These are phyloP conservation scores for Ridgeia piscesae DNA, from an alignment of 1,140 invertebrate species.

Conservation along the genomic window DNA sequence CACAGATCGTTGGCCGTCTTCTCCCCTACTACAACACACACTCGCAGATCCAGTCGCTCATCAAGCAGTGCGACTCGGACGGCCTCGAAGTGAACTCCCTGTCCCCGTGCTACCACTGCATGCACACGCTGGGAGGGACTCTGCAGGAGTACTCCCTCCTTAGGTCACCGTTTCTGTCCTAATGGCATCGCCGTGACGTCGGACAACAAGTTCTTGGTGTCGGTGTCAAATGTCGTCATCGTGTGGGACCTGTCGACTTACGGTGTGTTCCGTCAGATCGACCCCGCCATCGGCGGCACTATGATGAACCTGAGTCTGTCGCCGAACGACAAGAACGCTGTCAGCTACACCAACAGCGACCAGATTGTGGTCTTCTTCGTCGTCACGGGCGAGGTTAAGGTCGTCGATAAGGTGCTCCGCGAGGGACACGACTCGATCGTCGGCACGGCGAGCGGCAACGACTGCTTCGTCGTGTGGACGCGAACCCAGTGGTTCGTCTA, in stretches of 20 bases:
- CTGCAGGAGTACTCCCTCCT: conserved; percentile 96
- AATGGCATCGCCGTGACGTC: conserved; percentile 91
- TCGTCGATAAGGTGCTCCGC: conserved; percentile 80
- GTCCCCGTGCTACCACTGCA: conserved; percentile 89
- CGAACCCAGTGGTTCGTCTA: conserved; percentile 47
- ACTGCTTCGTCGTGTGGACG: conserved; percentile 50
- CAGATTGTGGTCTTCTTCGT: conserved; percentile 62
- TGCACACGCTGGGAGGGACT: conserved; percentile 96
- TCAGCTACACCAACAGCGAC: conserved; percentile 95
- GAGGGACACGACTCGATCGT: conserved; percentile 45
- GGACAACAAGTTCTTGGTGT: conserved; percentile 90
- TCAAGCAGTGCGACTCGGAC: conserved; percentile 81
- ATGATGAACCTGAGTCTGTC: conserved; percentile 93
- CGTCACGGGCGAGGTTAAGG: conserved; percentile 74
- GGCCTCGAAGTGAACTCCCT: conserved; percentile 74
- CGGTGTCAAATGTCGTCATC: conserved; percentile 95
- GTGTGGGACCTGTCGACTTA: conserved; percentile 82
- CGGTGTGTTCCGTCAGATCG: conserved; percentile 64
- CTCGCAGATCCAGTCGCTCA: conserved; percentile 76
- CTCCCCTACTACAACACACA: conserved; percentile 67
- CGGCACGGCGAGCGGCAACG: conserved; percentile 43
- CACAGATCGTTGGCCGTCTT: conserved; percentile 88
- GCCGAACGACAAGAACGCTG: conserved; percentile 92
- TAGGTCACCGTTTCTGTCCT: conserved; percentile 96
- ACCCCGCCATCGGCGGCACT: conserved; percentile 86